Percentiles rank a stretch among this genome's conserved stretches.
These are phyloP conservation scores for Macquaria ambigua DNA, from an alignment of 2,113 vertebrate species.

Conservation along the genomic window DNA sequence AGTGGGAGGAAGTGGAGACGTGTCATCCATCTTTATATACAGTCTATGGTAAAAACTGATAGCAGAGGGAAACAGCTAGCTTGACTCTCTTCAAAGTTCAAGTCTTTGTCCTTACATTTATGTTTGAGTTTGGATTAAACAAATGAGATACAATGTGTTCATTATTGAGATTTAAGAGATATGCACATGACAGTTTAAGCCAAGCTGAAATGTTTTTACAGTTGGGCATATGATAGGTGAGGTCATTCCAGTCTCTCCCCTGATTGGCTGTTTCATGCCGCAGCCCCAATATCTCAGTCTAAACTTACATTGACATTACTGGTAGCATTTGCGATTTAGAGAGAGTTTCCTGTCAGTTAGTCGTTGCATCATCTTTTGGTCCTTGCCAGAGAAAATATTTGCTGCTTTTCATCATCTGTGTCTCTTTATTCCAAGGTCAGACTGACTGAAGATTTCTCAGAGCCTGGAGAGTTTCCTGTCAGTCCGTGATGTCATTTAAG, in stretches of 20 bases:
- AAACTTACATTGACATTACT: constrained; percentile 15
- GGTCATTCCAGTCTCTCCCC: background rate
- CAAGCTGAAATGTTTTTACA: too few relatives aligned
- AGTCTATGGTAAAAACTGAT: too few relatives aligned
- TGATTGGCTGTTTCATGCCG: background rate
- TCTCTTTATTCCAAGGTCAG: constrained; percentile 32
- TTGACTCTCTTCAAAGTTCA: too few relatives aligned
- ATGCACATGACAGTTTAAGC: background rate
- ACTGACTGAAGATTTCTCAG: constrained; percentile 18
- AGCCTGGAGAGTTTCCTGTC: constrained; percentile 15
- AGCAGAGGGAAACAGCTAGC: too few relatives aligned
- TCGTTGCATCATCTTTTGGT: constrained; percentile 22
- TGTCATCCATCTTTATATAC: too few relatives aligned
- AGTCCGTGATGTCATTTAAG: constrained; percentile 25
- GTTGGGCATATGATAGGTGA: background rate
- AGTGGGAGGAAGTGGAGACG: too few relatives aligned
- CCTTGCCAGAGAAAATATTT: constrained; percentile 22
- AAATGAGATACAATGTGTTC: too few relatives aligned
- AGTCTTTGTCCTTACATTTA: too few relatives aligned
- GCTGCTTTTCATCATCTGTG: constrained; percentile 38
- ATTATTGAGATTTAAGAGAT: background rate
- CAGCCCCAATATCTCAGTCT: background rate
- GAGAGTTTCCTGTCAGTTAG: constrained; percentile 4
- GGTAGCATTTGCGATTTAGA: background rate
- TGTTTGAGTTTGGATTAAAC: too few relatives aligned